Evolutionary conservation across 2,888 invertebrate species (phyloP).

Genomic region (Proisotoma minuta): DNA sequence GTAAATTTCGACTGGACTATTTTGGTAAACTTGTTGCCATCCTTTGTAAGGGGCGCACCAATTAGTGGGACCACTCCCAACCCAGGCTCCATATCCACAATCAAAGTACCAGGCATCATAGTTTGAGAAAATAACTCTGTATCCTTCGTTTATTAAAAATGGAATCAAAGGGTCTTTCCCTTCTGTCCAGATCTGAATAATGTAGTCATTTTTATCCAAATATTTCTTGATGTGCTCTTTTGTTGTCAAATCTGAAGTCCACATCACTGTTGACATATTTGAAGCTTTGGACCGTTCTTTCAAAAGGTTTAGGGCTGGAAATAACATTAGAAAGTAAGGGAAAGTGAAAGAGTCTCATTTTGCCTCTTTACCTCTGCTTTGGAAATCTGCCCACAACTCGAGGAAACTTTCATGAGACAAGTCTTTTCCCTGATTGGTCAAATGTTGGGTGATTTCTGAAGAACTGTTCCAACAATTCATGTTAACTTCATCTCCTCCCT

Average conservation of each 20-base stretch:
- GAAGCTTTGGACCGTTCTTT: slow-evolving; percentile 57
- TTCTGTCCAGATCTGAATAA: slow-evolving; percentile 66
- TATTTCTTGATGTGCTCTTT: slow-evolving; percentile 61
- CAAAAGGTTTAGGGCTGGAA: slow-evolving; percentile 56
- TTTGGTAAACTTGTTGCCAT: slow-evolving; percentile 73
- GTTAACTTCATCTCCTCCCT: slow-evolving; percentile 49
- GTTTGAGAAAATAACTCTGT: slow-evolving; percentile 74
- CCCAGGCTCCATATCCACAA: slow-evolving; percentile 80
- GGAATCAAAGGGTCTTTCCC: slow-evolving; percentile 57
- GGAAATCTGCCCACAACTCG: slow-evolving; percentile 48
- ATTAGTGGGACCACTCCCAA: slow-evolving; percentile 67
- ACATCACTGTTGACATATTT: slow-evolving; percentile 64
- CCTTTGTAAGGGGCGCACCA: slow-evolving; percentile 89
- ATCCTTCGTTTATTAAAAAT: slow-evolving; percentile 66
- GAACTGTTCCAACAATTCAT: slow-evolving; percentile 44
- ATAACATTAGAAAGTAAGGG: background rate
- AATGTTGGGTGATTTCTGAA: slow-evolving; percentile 37
- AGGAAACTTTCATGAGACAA: slow-evolving; percentile 52
- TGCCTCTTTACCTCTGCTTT: slow-evolving; percentile 37
- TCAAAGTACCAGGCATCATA: slow-evolving; percentile 82
- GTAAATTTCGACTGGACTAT: slow-evolving; percentile 61
- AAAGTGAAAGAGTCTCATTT: background rate
- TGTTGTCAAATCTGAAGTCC: slow-evolving; percentile 73
- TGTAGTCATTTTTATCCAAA: slow-evolving; percentile 68
- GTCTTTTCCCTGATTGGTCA: slow-evolving; percentile 38